These are phyloP conservation scores for Heterodera schachtii DNA, from an alignment of 1,140 invertebrate genomes.

Conservation along the genomic window DNA sequence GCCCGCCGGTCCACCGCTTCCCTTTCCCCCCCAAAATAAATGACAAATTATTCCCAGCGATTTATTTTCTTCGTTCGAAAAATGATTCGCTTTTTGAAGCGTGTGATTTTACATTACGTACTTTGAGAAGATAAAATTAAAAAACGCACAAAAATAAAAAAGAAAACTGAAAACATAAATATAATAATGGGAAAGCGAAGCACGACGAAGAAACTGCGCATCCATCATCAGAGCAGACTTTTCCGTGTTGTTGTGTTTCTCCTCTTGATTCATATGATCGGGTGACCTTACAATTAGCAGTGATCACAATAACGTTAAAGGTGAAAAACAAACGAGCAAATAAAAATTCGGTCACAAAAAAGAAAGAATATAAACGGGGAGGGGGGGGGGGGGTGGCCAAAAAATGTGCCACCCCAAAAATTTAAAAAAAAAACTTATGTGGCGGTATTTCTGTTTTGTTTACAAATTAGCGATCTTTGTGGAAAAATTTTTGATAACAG, in stretches of 20 bases:
- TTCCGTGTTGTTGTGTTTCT: not conserved
- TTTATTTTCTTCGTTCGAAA: not conserved
- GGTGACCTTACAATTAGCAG: not conserved
- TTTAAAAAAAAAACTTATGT: conserved; percentile 7
- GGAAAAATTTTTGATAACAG: not conserved
- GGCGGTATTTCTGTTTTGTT: not conserved
- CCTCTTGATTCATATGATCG: not conserved
- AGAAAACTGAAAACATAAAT: not conserved
- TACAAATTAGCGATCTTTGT: not conserved
- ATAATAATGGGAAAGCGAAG: not conserved
- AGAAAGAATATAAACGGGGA: not conserved
- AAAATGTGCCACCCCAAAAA: not conserved
- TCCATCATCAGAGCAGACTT: not conserved
- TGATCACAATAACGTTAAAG: conserved; percentile 14
- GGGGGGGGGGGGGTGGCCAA: not conserved
- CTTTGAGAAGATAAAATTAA: not conserved
- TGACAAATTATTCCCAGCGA: not conserved
- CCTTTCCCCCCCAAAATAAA: not conserved
- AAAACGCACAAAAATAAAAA: not conserved
- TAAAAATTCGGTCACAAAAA: conserved; percentile 9
- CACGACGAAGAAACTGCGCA: not conserved
- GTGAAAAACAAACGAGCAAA: conserved; percentile 1
- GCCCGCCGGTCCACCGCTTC: too few relatives aligned
- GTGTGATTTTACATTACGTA: not conserved
- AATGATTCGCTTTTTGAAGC: not conserved